Evolutionary conservation across 2,888 invertebrate species (phyloP), one percentile per base, ranked within the genome.

Genomic region (Drosophila stalkeri): DNA sequence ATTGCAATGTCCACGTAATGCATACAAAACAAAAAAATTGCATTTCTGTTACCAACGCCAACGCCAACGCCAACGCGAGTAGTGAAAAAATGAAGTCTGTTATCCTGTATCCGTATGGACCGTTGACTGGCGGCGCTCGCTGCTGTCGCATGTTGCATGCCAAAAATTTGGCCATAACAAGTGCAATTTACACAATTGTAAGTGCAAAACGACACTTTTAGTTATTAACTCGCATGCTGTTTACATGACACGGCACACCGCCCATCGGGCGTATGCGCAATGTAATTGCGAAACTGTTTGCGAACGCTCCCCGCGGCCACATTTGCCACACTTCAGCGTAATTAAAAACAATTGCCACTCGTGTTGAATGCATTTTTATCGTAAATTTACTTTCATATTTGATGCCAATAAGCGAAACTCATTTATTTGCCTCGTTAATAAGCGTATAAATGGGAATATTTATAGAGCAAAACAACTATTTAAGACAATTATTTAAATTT

Each of bases 181-280:
- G 96, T 91, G 96, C 96, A 72, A 94, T 96, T 87, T 96, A 96
- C 91, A 96, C 96, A 71, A 93, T 96, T 94, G 96, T 96, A 92
- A 95, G 95, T 94, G 78, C 65, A 27, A 51, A 51, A 47, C 39
- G 52, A 51, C 49, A 41, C 27, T 43, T 11, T n/a, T 41, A 41
- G 49, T 62, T 75, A 62, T 74, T 68, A 63, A 65, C 55, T 55
- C 27, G 55, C 33, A 27, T 49, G 39, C 27, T 71, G 54, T 77
- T 60, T 54, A 69, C 55, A 47, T 27, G 20, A 51, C 43, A 23
- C 39, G 44, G 54, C 27, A 18, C 7, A 2, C 16, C 41, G 27
- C 59, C 80, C 64, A 47, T 11, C 63, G 68, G 79, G 55, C 75
- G 74, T 81, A 74, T 77, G 79, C 85, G 69, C 82, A 81, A 73